Conservation (phyloP, 2,113 vertebrate genomes). For the Peromyscus polionotus region DNA sequence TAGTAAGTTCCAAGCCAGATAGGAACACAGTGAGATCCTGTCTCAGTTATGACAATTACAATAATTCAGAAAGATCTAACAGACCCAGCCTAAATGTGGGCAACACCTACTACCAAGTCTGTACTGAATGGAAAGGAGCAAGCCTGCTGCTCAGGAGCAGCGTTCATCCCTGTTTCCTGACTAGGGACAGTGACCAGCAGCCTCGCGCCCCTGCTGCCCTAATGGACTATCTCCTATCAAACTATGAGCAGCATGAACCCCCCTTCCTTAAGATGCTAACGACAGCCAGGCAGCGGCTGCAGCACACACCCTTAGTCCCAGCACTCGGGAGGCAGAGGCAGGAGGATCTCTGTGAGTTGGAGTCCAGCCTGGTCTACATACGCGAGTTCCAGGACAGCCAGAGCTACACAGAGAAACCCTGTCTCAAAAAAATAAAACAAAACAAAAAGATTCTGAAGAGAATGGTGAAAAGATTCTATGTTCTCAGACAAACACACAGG, state of each 20-base stretch:
- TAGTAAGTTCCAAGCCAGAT: background rate
- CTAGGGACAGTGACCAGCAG: background rate
- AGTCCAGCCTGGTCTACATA: background rate
- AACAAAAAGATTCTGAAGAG: background rate
- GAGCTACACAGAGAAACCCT: background rate
- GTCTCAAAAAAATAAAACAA: background rate
- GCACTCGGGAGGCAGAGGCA: background rate
- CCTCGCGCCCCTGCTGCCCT: too few relatives aligned
- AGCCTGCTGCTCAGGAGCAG: rapidly evolving
- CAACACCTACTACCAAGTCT: background rate
- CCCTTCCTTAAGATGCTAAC: background rate
- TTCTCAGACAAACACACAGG: background rate
- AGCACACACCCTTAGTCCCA: background rate
- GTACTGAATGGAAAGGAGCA: background rate
- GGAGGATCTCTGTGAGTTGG: background rate
- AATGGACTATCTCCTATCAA: too few relatives aligned
- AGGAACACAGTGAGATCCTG: background rate
- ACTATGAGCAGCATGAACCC: too few relatives aligned
- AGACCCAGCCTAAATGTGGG: background rate
- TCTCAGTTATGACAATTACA: background rate
- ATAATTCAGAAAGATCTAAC: background rate
- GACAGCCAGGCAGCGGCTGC: background rate
- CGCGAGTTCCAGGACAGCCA: background rate
- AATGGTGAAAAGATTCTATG: background rate
- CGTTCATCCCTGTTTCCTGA: background rate